Base-by-base conservation (phyloP, 2,888 invertebrate species). In the Lingula anatina region DNA sequence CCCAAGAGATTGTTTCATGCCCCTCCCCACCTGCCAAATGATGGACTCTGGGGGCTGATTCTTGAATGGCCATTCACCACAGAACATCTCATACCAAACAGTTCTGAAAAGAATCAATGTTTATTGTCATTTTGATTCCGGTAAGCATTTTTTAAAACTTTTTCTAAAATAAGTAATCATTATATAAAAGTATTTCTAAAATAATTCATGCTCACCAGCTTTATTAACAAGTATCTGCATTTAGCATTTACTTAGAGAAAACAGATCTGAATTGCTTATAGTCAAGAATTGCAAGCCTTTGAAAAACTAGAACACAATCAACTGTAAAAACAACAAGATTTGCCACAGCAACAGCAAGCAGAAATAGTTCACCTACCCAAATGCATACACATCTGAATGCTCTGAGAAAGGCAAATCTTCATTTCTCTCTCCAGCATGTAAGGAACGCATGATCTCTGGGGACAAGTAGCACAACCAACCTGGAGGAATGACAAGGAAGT, bases 381-480 rank as follows among this genome's bases (percentile, higher is more conserved):
- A 99, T 38, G 99, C 94, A 79, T 93, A 99, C 27, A 97, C 89
- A 78, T 99, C 99, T 2, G 95, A 92, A 51, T 86, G 84, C 75
- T 87, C 87, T 47, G 90, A 87, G 81, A 97, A 99, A 54, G 95
- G 94, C 70, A 97, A 83, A 67, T 91, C 89, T 60, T 86, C 85
- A 66, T 90, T 89, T 75, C 88, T 87, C 54, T 65, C 56, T 56
- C 67, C 54, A 44, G 79, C 75, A 60, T 86, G 84, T 57, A 99
- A 82, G 63, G 87, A 85, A 55, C 91, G 85, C 68, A 95, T 88
- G 60, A 99, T 83, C 83, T 99, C 99, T 9, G 99, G 97, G 50
- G 97, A 90, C 72, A 97, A 81, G 81, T 99, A 99, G 81, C 95
- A 95, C 77, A 99, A 82, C 99, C 99, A 99, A 61, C 96, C 95